A percentile compares a stretch with the other conserved stretches of the same genome.
These are phyloP conservation scores for Scolopax rusticola DNA, from an alignment of 2,797 vertebrate species.

Conservation along the genomic window DNA sequence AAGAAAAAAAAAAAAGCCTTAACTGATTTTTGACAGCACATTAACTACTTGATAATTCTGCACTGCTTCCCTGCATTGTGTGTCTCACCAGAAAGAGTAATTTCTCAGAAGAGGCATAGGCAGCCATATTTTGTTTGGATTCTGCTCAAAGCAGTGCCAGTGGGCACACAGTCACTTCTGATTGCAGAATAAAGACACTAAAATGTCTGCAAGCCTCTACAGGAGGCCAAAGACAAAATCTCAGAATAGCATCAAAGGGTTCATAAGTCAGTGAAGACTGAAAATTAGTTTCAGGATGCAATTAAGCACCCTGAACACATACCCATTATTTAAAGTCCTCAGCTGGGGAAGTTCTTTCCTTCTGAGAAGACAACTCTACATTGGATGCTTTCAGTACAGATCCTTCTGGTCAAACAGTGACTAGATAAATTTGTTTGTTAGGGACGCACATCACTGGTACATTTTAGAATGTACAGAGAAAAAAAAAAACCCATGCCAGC, in stretches of 20 bases:
- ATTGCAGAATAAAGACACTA: not conserved
- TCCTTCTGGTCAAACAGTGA: not conserved
- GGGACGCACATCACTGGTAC: not conserved
- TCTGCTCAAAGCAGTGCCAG: not conserved
- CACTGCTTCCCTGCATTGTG: not conserved
- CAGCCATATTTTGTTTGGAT: not conserved
- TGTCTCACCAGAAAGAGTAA: not conserved
- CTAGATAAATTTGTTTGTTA: not conserved
- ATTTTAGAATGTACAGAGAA: not conserved
- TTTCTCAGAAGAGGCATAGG: not conserved
- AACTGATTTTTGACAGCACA: not conserved
- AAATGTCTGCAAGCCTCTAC: not conserved
- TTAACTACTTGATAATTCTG: not conserved
- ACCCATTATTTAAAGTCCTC: not conserved
- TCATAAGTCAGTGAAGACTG: not conserved
- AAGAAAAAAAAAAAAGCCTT: not conserved
- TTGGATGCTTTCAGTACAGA: not conserved
- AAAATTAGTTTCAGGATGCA: not conserved
- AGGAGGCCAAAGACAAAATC: not conserved
- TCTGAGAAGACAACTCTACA: not conserved
- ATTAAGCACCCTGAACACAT: not conserved
- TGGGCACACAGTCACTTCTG: not conserved
- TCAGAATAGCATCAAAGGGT: not conserved
- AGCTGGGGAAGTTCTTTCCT: not conserved
- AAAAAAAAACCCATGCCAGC: rapidly evolving